Base-by-base conservation (phyloP, 2,113 vertebrate species). In the Dicrurus megarhynchus region DNA sequence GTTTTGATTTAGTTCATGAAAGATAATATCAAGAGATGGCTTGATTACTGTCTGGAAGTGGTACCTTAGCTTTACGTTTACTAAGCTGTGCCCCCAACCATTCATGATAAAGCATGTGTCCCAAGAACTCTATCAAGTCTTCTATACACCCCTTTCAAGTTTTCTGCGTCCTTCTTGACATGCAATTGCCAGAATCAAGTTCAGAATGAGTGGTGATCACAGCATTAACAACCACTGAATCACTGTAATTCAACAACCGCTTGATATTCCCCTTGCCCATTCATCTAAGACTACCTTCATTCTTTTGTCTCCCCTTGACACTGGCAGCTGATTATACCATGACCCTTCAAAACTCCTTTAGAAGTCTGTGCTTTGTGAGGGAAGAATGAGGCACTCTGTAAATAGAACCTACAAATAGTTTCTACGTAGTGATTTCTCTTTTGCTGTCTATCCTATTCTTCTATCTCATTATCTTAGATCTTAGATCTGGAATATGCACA, bases 291-390 rank as follows among this genome's bases (percentile, higher is more conserved):
- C 73, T 94, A 87, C 87, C 83, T 83, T 85, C 44, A 81, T 89
- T 87, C 92, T 96, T 87, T 74, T 67, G 77, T 59, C 60, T 84
- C 56, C 56, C 52, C 55, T 86, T 81, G 87, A 95, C 77, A 84
- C 60, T 55, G 77, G 81, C 74, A 91, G 65, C 65, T 87, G 92
- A 95, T 89, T 81, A 94, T 55, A 89, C 69, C 28, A 84, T 24
- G 73, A 93, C 84, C 69, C 92, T 89, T 91, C 89, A 91, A 75
- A 91, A 93, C 64, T 63, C 84, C 85, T 78, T 89, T 33, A 89
- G 73, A 94, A 91, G 42, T 68, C 91, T 90, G 26, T 73, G 84
- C 84, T 96, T 94, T 94, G 71, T 80, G 35, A 86, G 39, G 84
- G 60, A 77, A 91, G 68, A 84, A 92, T 63, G 67, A 94, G 52